Base-by-base conservation (phyloP, 1,140 invertebrate genomes). In the Macrostomum lignano region DNA sequence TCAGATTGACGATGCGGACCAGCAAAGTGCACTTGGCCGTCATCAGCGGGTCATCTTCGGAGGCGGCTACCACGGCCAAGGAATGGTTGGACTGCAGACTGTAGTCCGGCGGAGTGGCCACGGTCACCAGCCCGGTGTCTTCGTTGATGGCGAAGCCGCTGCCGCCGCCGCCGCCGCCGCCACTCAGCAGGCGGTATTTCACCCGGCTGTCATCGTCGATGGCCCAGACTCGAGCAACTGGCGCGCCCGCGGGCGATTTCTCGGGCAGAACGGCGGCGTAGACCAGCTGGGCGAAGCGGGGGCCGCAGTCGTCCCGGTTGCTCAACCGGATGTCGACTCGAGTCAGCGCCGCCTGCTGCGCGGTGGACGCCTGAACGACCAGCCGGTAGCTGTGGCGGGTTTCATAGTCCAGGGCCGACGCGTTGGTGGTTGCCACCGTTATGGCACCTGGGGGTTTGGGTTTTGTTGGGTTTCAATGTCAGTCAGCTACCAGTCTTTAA, bases 1-100 rank as follows among this genome's bases (percentile, higher is more conserved):
- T 94, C 0, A 74, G 69, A 52, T 96, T 84, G 10, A 69, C 63
- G 9, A 93, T 69, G 44, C 74, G 67, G 23, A 93, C 72, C 45
- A 71, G 71, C 1, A 93, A 71, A 13, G 71, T 71, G 1, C 84
- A 72, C 4, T 76, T 71, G 39, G 74, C 74, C 42, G 73, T 78
- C 47, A 77, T 74, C 2, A 73, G 74, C 9, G 49, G 47, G 1
- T 31, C 28, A 2, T 52, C 53, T n/a, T 72, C 75, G 55, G 88
- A 78, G 38, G 77, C 53, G 0, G 78, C 79, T 42, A 73, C 67
- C 3, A 93, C 71, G 62, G 82, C 74, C 28, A 91, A 56, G 6
- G 70, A 61, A 45, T 81, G 88, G 44, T 73, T 69, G 17, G 73
- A 65, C 36, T 73, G 67, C 5, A 65, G 60, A 55, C 86, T 81